These are phyloP conservation scores for Lutra lutra DNA, from an alignment of 2,797 vertebrate species.

Conservation along the genomic window DNA sequence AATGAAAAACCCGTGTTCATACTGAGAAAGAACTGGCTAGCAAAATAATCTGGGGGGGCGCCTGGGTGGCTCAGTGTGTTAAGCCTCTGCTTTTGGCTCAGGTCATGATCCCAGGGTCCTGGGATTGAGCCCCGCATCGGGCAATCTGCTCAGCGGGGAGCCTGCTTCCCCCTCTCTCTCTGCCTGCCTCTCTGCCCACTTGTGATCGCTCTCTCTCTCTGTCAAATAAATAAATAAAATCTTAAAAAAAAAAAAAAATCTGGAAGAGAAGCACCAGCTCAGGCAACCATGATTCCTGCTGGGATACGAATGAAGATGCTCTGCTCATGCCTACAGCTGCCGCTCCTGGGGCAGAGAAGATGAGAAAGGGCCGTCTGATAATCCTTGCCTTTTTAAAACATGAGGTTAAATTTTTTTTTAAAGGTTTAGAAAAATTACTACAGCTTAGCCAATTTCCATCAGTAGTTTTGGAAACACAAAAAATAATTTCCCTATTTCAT, in stretches of 20 bases:
- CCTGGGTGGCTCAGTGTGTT: too few relatives aligned
- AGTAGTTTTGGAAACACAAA: not conserved
- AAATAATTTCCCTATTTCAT: not conserved
- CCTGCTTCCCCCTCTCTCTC: too few relatives aligned
- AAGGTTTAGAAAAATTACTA: not conserved
- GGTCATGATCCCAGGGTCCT: too few relatives aligned
- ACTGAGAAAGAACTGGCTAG: not conserved
- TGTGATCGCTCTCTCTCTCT: too few relatives aligned
- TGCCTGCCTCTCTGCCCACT: too few relatives aligned
- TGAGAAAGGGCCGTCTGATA: not conserved
- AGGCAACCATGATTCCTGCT: accelerated
- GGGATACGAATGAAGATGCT: accelerated
- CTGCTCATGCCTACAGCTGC: not conserved
- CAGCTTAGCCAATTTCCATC: not conserved
- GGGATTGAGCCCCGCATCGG: too few relatives aligned
- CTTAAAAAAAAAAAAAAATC: not conserved
- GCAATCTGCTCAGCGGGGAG: too few relatives aligned
- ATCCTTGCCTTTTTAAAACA: not conserved
- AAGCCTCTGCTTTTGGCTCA: too few relatives aligned
- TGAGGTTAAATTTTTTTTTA: not conserved
- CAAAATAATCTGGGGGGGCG: not conserved
- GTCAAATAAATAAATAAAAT: too few relatives aligned
- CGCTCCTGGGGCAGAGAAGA: not conserved
- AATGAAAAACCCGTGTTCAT: not conserved
- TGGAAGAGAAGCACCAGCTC: not conserved